These are phyloP conservation scores for Trachymyrmex septentrionalis DNA, from an alignment of 1,140 invertebrate genomes.

Conservation along the genomic window DNA sequence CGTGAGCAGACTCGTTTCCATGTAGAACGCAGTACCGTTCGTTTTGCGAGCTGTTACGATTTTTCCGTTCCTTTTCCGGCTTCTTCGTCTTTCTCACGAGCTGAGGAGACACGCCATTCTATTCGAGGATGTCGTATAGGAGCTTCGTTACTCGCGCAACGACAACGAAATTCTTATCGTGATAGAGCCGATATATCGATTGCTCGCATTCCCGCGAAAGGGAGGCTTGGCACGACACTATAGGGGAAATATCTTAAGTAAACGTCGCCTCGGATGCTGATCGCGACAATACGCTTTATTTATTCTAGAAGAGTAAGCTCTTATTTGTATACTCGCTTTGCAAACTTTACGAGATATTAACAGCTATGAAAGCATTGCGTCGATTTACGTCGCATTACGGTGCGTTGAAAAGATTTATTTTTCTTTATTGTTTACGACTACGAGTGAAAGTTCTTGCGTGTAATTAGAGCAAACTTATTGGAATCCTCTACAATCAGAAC, in stretches of 20 bases:
- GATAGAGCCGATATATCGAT: constrained; percentile 37
- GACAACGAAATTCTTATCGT: constrained; percentile 43
- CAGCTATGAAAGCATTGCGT: background rate
- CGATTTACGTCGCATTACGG: background rate
- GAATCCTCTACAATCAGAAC: background rate
- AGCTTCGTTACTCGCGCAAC: constrained; percentile 5
- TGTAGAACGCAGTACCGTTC: constrained; percentile 41
- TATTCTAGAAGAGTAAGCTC: background rate
- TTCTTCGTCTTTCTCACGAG: background rate
- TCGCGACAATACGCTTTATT: constrained; percentile 32
- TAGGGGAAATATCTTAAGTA: background rate
- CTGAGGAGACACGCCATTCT: background rate
- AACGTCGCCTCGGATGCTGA: background rate
- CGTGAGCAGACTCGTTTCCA: constrained; percentile 33
- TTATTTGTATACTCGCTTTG: background rate
- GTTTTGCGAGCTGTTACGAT: constrained; percentile 15
- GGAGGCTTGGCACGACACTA: background rate
- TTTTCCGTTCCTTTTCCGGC: constrained; percentile 41
- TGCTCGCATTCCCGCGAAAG: constrained; percentile 30
- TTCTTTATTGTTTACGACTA: constrained; percentile 7
- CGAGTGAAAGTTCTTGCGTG: constrained; percentile 47
- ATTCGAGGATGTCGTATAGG: background rate
- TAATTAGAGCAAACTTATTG: constrained; percentile 30
- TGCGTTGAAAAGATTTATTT: constrained; percentile 33
- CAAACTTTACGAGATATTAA: constrained; percentile 31